These are phyloP conservation scores for Natrix natrix DNA, from an alignment of 2,797 vertebrate genomes.

Conservation along the genomic window DNA sequence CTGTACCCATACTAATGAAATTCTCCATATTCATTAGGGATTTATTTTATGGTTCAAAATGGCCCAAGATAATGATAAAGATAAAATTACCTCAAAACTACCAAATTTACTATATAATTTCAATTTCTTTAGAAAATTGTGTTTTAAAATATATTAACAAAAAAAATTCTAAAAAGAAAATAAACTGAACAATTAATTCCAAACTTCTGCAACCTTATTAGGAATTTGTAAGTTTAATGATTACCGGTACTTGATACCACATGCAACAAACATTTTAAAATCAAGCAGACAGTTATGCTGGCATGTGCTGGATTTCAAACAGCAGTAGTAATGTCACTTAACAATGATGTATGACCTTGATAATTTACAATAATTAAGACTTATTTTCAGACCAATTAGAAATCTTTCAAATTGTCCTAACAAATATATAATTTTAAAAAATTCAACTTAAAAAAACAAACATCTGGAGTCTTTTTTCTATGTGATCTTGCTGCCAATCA, in stretches of 20 bases:
- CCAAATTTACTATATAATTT: not conserved
- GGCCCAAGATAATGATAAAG: not conserved
- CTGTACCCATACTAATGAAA: not conserved
- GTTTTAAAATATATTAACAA: not conserved
- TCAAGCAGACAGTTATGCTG: constrained; percentile 66
- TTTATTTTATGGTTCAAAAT: not conserved
- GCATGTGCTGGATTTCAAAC: constrained; percentile 74
- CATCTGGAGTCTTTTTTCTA: constrained; percentile 72
- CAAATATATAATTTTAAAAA: constrained; percentile 77
- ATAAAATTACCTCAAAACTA: not conserved
- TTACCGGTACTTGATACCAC: fast-evolving
- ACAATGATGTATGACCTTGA: constrained; percentile 75
- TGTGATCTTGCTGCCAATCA: constrained; percentile 78
- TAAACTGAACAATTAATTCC: constrained; percentile 31
- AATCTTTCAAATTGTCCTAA: constrained; percentile 78
- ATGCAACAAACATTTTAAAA: constrained; percentile 35
- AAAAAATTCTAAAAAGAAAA: constrained; percentile 11
- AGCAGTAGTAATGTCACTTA: constrained; percentile 72
- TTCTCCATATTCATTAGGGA: not conserved
- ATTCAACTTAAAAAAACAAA: constrained; percentile 71
- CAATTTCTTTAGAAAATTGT: not conserved
- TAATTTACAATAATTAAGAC: constrained; percentile 76
- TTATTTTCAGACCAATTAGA: constrained; percentile 78
- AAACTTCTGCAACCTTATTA: constrained; percentile 21
- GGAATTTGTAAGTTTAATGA: constrained; percentile 5